Evolutionary conservation across 2,113 vertebrate species (phyloP), one percentile per base, ranked within the genome.

Genomic region (Strigops habroptila): DNA sequence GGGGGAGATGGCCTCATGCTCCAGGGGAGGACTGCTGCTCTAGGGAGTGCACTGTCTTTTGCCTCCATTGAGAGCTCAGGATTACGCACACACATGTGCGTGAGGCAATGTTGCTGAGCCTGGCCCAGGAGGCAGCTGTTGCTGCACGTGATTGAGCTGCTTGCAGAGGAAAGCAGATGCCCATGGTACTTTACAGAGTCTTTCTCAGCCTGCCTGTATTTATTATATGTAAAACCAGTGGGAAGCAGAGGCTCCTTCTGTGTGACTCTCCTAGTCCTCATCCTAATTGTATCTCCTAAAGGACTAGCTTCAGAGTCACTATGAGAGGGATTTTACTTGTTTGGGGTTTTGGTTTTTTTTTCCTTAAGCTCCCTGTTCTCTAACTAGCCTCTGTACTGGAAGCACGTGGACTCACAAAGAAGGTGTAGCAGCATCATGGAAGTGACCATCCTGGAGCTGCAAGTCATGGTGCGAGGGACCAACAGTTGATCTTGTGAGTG

Each of bases 381-480:
- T 14, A 14, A 1, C 33, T 63, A 13, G 24, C 14, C 33, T 21
- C 53, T 21, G 46, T 46, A 11, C 30, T 35, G 65, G 44, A 35
- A 52, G 12, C 23, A 21, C 2, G 1, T 49, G 46, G 35, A 28
- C 31, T 49, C 37, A 31, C 35, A 30, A 33, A 44, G 57, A 65
- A 35, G 51, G 15, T 1, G 15, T 1, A 19, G 28, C 74, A 12
- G 7, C 49, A 10, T 17, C 13, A 1, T 0, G 0, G 30, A 49
- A 57, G 33, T 28, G 39, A 37, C 39, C 27, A 9, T 33, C 4
- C 16, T 18, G 62, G 41, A 75, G 31, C 41, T 1, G 0, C 8
- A 4, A 78, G 51, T 14, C 17, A 10, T 27, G 51, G 41, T 37
- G 39, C 27, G 22, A 46, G 24, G 44, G 10, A 48, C 46, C 46